phyloP scores from a whole-genome alignment of 2,888 invertebrate genomes.

The Pharmacophagus antenor region DNA sequence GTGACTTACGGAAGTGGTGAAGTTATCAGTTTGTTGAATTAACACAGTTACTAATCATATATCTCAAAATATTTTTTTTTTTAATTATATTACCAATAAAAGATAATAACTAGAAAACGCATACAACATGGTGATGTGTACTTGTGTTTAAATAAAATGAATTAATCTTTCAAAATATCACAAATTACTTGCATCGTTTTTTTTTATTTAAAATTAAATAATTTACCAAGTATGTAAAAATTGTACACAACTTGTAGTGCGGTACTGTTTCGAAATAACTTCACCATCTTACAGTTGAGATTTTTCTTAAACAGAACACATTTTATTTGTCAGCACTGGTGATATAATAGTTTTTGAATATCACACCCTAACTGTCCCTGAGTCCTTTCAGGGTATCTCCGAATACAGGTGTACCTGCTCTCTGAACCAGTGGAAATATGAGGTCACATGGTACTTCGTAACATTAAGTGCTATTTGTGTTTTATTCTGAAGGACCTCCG shows the following conservation, averaged over 20 bases:
- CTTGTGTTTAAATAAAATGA: neutral
- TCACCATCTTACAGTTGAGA: conserved; percentile 30
- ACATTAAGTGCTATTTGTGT: conserved; percentile 84
- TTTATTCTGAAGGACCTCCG: conserved; percentile 87
- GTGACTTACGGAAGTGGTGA: conserved; percentile 19
- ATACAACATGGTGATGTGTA: neutral
- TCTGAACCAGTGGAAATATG: conserved; percentile 88
- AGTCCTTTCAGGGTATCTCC: conserved; percentile 82
- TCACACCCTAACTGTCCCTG: conserved; percentile 28
- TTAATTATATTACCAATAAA: neutral
- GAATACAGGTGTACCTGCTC: conserved; percentile 89
- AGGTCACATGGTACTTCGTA: conserved; percentile 83
- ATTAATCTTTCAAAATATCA: neutral
- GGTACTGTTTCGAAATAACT: conserved; percentile 19
- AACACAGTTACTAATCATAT: too few species aligned
- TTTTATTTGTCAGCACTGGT: conserved; percentile 23
- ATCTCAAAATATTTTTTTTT: neutral
- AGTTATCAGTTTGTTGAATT: conserved; percentile 10
- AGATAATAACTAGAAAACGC: neutral
- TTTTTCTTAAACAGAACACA: conserved; percentile 27
- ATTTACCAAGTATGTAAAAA: too few species aligned
- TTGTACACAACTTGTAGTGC: neutral
- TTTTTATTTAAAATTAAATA: neutral
- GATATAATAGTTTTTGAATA: conserved; percentile 33
- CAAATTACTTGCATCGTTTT: too few species aligned